Base-by-base conservation (phyloP, 1,140 invertebrate genomes). In the Philotrypesis tridentata region DNA sequence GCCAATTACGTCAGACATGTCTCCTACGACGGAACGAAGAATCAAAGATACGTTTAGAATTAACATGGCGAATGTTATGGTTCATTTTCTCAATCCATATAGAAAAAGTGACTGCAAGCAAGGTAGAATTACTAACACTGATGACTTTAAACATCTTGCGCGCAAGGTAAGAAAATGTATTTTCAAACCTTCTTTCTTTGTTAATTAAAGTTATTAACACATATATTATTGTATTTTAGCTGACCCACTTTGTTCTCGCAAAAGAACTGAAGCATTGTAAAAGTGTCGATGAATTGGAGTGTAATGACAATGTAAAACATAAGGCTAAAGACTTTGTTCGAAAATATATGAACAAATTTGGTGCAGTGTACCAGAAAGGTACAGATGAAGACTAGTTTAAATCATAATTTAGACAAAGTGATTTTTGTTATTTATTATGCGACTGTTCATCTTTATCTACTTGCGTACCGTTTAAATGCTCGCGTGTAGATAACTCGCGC, bases 271-370 rank as follows among this genome's bases (percentile, higher is more conserved):
- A 98, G 87, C 97, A 99, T 87, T 97, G 97, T 87, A 95, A 96
- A 78, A 95, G 95, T 76, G 95, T 97, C 0, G 97, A 98, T 86
- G 96, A 97, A 85, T 89, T 98, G 43, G 94, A 96, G 84, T 97
- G 97, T 84, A 98, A 97, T 83, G 97, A 99, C 79, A 98, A 96
- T 83, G 98, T 99, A 0, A 97, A 96, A 85, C 94, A 96, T 82
- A 99, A 99, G 92, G 97, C 97, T 2, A 96, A 96, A 89, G 98
- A 98, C 90, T 99, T 97, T 91, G 96, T 99, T 27, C 95, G 95
- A 85, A 98, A 98, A 89, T 99, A 99, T 89, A 99, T 99, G 98
- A 94, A 94, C 11, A 98, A 98, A 91, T 98, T 97, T 92, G 97
- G 96, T 1, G 93, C 94, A 21, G 92, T 94, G 29, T 96, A 96